These are phyloP conservation scores for Hippoglossus stenolepis DNA, from an alignment of 2,113 vertebrate genomes.

Conservation along the genomic window DNA sequence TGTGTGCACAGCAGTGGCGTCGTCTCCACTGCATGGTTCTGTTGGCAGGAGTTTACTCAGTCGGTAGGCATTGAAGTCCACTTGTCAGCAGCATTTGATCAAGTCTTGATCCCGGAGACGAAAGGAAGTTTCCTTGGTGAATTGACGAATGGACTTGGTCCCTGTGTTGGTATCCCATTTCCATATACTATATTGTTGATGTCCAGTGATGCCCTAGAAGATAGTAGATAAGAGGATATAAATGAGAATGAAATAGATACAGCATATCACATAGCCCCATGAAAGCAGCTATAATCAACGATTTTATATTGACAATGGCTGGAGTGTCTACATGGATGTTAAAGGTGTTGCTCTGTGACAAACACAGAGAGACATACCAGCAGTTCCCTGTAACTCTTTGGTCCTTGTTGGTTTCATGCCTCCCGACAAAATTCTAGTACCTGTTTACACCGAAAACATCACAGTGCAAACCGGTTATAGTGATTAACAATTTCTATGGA, in stretches of 20 bases:
- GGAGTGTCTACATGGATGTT: neutral
- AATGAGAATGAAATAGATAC: neutral
- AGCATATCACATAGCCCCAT: neutral
- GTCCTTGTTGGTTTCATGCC: no score
- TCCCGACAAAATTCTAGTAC: no score
- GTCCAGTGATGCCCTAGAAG: conserved; percentile 18
- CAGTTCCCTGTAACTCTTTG: no score
- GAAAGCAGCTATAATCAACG: neutral
- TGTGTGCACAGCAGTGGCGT: conserved; percentile 89
- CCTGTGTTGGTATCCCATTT: neutral
- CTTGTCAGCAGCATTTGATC: neutral
- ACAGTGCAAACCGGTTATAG: no score
- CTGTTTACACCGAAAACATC: no score
- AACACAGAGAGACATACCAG: no score
- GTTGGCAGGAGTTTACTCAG: neutral
- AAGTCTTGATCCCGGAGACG: neutral
- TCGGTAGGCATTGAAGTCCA: neutral
- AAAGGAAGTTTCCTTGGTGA: neutral
- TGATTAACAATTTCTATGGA: no score
- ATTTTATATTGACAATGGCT: neutral
- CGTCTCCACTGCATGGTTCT: conserved; percentile 92
- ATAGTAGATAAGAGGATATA: conserved; percentile 15
- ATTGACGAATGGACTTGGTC: neutral
- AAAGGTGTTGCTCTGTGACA: no score
- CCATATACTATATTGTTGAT: neutral